Evolutionary conservation across 2,797 vertebrate genomes (phyloP), one percentile per base, ranked within the genome.

Genomic region (Hephaestus fuliginosus): DNA sequence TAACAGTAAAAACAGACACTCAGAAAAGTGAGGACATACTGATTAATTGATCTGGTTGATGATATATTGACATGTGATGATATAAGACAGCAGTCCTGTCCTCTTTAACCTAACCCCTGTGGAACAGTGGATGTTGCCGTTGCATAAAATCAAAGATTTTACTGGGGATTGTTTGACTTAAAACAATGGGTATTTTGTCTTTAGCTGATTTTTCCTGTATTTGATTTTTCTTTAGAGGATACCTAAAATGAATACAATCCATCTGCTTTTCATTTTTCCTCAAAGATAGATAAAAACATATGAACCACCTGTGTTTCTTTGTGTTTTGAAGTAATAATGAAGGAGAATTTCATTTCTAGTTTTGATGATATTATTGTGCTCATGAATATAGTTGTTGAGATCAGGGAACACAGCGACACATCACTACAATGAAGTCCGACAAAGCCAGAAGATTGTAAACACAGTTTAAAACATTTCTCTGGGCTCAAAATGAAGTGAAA

Each of bases 1-100:
- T 41, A 57, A 70, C 46, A 70, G 55, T 61, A 9, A 46, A 33
- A 71, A 71, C 44, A 65, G 30, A 73, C 0, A 5, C n/a, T 80
- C 9, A n/a, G 18, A 41, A 69, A 55, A 65, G 44, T 63, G 28
- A 68, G 36, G 49, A 33, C 28, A 20, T 57, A 51, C 63, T 51
- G 58, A 58, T 36, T 10, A 18, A 58, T 44, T 18, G n/a, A 69
- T 68, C 20, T 25, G 49, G 20, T 36, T 46, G 6, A 12, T 39
- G 48, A 62, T 48, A 1, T 36, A 55, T 22, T 62, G 70, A 55
- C 39, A 55, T 8, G 1, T 18, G 8, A 14, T 57, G 49, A 77
- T n/a, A 41, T 17, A 70, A 60, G 52, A 74, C 65, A 44, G 18
- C 53, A 3, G 20, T 33, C 52, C 41, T 76, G 20, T 41, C 52